These are phyloP conservation scores for Scaptomyza caliginosa DNA, from an alignment of 2,888 invertebrate species.

Conservation along the genomic window DNA sequence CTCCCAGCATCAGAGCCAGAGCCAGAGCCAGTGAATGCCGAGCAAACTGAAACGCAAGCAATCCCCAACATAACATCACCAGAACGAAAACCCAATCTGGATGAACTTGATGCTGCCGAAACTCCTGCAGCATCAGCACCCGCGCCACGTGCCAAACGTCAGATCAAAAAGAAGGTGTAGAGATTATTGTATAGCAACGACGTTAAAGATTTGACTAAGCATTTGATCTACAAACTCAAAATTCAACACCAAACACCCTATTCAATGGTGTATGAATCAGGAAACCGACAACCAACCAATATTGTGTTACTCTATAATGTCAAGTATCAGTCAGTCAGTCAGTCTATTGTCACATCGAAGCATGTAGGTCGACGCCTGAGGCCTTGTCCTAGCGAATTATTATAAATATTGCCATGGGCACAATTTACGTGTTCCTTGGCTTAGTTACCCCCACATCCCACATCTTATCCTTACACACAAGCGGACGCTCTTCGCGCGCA, in stretches of 20 bases:
- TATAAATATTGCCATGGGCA: conserved; percentile 13
- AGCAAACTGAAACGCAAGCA: background rate
- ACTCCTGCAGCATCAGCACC: conserved; percentile 7
- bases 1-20: background rate
- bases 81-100: conserved; percentile 1
- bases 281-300: conserved; percentile 4
- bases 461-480: conserved; percentile 7
- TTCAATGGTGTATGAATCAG: background rate
- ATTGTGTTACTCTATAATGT: background rate
- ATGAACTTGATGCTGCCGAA: background rate
- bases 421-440: conserved; percentile 2
- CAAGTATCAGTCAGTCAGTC: background rate
- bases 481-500: conserved; percentile 17
- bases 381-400: conserved; percentile 28
- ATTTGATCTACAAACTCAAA: conserved; percentile 66
- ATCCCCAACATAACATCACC: background rate
- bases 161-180: conserved; percentile 67
- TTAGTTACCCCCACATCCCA: conserved; percentile 8
- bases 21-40: background rate
- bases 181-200: conserved; percentile 1
- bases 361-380: background rate
- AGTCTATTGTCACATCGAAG: background rate
- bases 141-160: conserved; percentile 47
- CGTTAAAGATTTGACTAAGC: conserved; percentile 46
- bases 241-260: conserved; percentile 1